A percentile compares a stretch with the other conserved stretches of the same genome.
Conservation (phyloP, 2,113 vertebrate genomes). For the Opisthocomus hoazin region DNA sequence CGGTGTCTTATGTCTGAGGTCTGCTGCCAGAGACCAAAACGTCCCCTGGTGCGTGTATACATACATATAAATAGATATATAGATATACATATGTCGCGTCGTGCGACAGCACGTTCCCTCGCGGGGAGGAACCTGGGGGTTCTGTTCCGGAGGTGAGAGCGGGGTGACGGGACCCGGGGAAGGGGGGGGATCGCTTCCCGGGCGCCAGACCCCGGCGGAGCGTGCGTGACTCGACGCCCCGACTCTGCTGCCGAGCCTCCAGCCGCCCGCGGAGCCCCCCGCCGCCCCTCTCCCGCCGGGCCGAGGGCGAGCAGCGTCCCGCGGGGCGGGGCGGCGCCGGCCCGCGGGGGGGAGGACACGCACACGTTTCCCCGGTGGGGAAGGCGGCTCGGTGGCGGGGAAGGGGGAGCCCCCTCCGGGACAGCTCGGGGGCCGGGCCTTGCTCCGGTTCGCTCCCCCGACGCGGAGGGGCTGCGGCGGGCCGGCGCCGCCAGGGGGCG, state of each 20-base stretch:
- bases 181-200: background rate
- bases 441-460: too few species aligned
- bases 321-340: too few species aligned
- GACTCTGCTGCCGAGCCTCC: background rate
- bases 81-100: too few species aligned
- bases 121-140: background rate
- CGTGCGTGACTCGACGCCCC: background rate
- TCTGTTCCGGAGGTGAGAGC: background rate
- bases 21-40: background rate
- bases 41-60: fast-evolving
- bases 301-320: too few species aligned
- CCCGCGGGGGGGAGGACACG: too few species aligned
- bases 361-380: background rate
- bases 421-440: background rate
- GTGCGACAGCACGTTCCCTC: background rate
- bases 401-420: background rate
- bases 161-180: background rate
- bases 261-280: too few species aligned
- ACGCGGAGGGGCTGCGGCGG: background rate
- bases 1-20: background rate
- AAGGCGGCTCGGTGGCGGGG: background rate
- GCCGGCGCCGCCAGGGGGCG: conserved; percentile 10
- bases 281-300: too few species aligned
- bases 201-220: background rate
- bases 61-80: too few species aligned